Evolutionary conservation across 2,113 vertebrate genomes (phyloP).

Genomic region (Heterotilapia buettikoferi): DNA sequence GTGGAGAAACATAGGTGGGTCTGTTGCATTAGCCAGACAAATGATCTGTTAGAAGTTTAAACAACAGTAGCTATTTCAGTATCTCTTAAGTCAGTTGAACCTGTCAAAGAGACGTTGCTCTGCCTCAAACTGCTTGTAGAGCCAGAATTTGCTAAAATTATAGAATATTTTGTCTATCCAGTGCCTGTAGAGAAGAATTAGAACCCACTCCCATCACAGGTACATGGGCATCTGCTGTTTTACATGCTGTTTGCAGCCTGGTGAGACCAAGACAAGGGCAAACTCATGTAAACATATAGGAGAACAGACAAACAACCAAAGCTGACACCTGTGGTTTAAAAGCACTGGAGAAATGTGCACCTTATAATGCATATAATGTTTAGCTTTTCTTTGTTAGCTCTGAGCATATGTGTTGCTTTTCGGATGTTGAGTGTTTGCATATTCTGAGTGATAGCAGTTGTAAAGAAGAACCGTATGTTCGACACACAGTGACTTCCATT

Average conservation of each 20-base stretch:
- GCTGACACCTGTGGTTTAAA: slow-evolving; percentile 16
- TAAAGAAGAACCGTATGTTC: background rate
- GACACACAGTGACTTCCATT: background rate
- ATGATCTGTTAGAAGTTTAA: background rate
- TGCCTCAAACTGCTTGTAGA: background rate
- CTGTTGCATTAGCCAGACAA: background rate
- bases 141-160: background rate
- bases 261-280: background rate
- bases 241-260: background rate
- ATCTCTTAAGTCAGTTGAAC: background rate
- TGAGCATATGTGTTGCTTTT: background rate
- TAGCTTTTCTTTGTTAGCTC: background rate
- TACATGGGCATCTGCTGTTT: background rate
- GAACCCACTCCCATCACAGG: background rate
- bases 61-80: background rate
- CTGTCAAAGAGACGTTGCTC: background rate
- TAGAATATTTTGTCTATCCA: slow-evolving; percentile 16
- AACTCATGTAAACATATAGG: background rate
- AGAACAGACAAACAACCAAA: background rate
- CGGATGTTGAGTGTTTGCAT: background rate
- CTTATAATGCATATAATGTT: background rate
- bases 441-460: background rate
- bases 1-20: background rate
- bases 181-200: slow-evolving; percentile 17
- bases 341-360: background rate